Evolutionary conservation across 92 coral and sea anemone genomes (phyloP).

Genomic region (Palythoa grandis): DNA sequence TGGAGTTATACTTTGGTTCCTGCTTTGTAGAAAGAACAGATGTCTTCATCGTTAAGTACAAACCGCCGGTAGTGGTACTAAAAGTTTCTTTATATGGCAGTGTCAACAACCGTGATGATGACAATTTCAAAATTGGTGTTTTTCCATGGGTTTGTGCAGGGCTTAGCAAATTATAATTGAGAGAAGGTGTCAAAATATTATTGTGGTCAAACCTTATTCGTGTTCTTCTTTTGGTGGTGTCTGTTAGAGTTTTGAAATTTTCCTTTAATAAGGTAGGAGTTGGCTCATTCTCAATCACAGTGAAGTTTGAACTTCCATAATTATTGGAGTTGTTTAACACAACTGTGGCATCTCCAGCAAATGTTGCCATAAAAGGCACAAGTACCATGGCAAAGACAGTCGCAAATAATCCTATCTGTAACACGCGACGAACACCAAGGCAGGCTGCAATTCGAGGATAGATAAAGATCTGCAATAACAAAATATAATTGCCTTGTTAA

Average conservation of each 20-base stretch:
- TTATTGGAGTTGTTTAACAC: background rate
- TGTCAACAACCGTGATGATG: background rate
- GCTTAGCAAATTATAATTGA: background rate
- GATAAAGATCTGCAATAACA: conserved; percentile 17
- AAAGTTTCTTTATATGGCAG: background rate
- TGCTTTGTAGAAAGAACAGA: background rate
- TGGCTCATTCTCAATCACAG: background rate
- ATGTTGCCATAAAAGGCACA: conserved; percentile 26
- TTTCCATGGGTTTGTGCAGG: background rate
- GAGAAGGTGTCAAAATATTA: background rate
- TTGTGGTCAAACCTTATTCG: background rate
- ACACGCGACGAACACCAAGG: conserved; percentile 18
- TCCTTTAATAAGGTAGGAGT: background rate
- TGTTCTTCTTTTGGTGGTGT: background rate
- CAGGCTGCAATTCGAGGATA: conserved; percentile 32
- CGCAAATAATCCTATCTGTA: background rate
- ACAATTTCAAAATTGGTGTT: background rate
- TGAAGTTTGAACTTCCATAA: conserved; percentile 2
- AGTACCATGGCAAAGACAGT: background rate
- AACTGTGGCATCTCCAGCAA: conserved; percentile 18
- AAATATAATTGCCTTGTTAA: no score
- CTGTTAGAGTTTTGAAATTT: background rate
- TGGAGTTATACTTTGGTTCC: background rate
- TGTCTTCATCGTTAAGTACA: background rate
- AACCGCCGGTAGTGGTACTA: no score